These are phyloP conservation scores for Crenichthys baileyi DNA, from an alignment of 2,797 vertebrate genomes.

Conservation along the genomic window DNA sequence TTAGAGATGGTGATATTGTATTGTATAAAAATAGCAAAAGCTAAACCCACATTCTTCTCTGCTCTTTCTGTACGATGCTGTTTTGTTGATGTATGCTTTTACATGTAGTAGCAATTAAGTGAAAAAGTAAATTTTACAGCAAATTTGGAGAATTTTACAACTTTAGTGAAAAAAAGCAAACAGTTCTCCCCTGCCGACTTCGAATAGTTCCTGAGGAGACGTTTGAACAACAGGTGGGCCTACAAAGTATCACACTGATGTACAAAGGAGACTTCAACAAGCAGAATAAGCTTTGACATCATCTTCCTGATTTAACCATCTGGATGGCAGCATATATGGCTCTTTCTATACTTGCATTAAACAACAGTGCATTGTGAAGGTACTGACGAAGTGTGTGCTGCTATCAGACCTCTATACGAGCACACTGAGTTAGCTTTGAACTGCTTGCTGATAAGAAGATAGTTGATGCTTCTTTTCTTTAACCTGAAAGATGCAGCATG, in stretches of 20 bases:
- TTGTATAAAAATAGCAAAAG: background rate
- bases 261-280: background rate
- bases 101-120: background rate
- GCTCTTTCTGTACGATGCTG: background rate
- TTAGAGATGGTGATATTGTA: slow-evolving; percentile 13
- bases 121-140: background rate
- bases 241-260: background rate
- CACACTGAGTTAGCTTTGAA: background rate
- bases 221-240: background rate
- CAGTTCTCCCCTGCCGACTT: background rate
- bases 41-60: background rate
- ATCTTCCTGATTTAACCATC: background rate
- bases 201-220: background rate
- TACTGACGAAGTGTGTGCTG: background rate
- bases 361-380: background rate
- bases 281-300: background rate
- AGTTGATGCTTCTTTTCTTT: background rate
- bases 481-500: background rate
- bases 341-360: no score
- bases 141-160: background rate
- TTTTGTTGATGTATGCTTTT: background rate
- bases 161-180: background rate
- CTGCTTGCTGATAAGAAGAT: background rate
- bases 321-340: no score
- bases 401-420: background rate